Evolutionary conservation across 2,888 invertebrate species (phyloP).

Genomic region (Galerucella calmariensis): DNA sequence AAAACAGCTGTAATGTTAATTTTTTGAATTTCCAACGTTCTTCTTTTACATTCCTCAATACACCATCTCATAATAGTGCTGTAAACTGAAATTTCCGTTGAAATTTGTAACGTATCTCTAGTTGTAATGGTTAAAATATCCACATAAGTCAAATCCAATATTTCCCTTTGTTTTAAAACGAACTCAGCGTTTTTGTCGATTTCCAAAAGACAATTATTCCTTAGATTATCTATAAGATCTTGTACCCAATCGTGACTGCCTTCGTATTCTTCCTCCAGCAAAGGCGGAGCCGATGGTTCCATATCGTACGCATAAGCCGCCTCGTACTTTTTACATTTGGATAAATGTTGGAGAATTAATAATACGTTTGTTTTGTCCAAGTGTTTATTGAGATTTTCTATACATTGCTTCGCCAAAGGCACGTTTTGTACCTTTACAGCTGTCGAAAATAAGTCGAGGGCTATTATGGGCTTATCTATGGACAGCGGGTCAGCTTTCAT

Average conservation of each 20-base stretch:
- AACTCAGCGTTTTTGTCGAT: constrained; percentile 70
- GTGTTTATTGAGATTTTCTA: constrained; percentile 73
- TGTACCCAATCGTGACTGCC: constrained; percentile 55
- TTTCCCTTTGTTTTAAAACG: constrained; percentile 68
- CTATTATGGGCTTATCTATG: constrained; percentile 66
- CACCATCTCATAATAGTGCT: constrained; percentile 74
- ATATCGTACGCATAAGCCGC: constrained; percentile 53
- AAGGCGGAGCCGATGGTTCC: constrained; percentile 62
- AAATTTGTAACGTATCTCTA: constrained; percentile 75
- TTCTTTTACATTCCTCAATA: constrained; percentile 69
- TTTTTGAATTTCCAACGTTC: constrained; percentile 67
- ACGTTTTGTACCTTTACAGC: constrained; percentile 81
- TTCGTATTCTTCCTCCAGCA: constrained; percentile 58
- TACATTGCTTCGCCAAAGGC: constrained; percentile 75
- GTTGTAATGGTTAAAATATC: constrained; percentile 74
- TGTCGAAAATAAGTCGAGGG: constrained; percentile 77
- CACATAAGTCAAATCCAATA: constrained; percentile 73
- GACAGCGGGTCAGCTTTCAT: constrained; percentile 60
- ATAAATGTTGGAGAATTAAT: constrained; percentile 71
- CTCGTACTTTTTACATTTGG: constrained; percentile 56
- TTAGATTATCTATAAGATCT: constrained; percentile 71
- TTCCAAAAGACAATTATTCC: constrained; percentile 74
- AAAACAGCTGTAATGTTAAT: constrained; percentile 68
- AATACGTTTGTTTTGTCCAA: constrained; percentile 74
- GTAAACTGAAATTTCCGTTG: constrained; percentile 72